phyloP scores from a whole-genome alignment of 2,113 vertebrate species.

The Peromyscus leucopus region DNA sequence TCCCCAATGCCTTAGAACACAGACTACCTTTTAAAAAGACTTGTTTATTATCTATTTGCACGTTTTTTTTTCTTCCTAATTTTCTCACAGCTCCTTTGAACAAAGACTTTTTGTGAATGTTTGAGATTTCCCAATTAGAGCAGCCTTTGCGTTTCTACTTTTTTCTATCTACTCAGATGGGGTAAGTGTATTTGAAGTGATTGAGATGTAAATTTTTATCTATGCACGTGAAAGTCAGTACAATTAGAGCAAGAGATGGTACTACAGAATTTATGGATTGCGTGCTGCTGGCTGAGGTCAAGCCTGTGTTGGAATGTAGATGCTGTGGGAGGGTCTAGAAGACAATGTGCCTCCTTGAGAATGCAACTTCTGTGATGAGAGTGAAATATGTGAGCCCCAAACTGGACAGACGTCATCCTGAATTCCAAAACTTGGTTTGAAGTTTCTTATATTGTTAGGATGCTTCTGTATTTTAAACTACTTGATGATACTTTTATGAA shows the following conservation, averaged over 20 bases:
- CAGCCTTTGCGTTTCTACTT: slow-evolving; percentile 22
- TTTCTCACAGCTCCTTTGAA: slow-evolving; percentile 48
- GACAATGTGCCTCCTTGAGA: slow-evolving; percentile 65
- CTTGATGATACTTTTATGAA: slow-evolving; percentile 67
- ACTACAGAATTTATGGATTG: slow-evolving; percentile 34
- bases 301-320: slow-evolving; percentile 57
- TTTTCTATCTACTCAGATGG: slow-evolving; percentile 29
- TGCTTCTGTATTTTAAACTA: slow-evolving; percentile 70
- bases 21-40: slow-evolving; percentile 23
- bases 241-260: slow-evolving; percentile 54
- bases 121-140: slow-evolving; percentile 46
- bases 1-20: background rate
- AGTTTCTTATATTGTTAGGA: slow-evolving; percentile 61
- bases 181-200: slow-evolving; percentile 51
- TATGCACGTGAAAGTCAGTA: slow-evolving; percentile 1
- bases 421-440: slow-evolving; percentile 57
- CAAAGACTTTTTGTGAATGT: slow-evolving; percentile 62
- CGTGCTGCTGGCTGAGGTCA: background rate
- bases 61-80: background rate
- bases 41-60: slow-evolving; percentile 29
- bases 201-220: slow-evolving; percentile 51
- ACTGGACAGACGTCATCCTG: slow-evolving; percentile 65
- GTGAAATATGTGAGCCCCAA: slow-evolving; percentile 50
- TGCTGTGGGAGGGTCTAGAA: background rate
- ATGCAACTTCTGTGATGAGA: slow-evolving; percentile 58